Conservation (phyloP, 2,888 invertebrate species). For the Mimumesa dahlbomi region DNA sequence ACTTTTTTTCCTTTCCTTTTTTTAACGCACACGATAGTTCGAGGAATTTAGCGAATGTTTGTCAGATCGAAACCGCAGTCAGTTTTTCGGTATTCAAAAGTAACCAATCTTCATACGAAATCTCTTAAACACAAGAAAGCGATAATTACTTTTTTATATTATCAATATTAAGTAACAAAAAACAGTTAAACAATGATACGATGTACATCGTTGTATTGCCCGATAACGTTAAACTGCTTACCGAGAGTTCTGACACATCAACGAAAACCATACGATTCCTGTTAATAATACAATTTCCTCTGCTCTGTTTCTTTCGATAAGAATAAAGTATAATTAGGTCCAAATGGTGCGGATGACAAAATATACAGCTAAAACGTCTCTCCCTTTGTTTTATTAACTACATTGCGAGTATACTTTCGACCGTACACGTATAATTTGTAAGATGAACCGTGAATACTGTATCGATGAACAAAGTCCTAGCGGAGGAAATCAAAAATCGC, state of each 20-base stretch:
- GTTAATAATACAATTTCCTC: slow-evolving; percentile 30
- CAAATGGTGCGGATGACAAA: slow-evolving; percentile 27
- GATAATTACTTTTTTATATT: slow-evolving; percentile 10
- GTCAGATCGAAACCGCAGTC: background rate
- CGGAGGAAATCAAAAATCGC: slow-evolving; percentile 12
- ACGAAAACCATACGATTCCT: slow-evolving; percentile 6
- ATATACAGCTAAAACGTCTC: slow-evolving; percentile 18
- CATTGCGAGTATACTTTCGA: no score
- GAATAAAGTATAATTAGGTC: slow-evolving; percentile 23
- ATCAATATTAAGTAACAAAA: slow-evolving; percentile 1
- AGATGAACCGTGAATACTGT: no score
- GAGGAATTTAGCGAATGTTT: slow-evolving; percentile 19
- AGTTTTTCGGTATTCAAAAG: slow-evolving; percentile 6
- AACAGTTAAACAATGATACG: slow-evolving; percentile 10
- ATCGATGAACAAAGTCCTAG: background rate
- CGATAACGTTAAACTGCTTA: background rate
- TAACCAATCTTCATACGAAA: background rate
- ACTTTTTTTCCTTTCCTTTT: slow-evolving; percentile 18
- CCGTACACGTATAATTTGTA: no score
- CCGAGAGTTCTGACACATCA: background rate
- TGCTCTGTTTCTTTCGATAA: slow-evolving; percentile 10
- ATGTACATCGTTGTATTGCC: background rate
- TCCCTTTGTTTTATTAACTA: slow-evolving; percentile 5
- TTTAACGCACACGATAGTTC: slow-evolving; percentile 15
- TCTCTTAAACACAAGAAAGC: slow-evolving; percentile 2